Conservation (phyloP, 1,140 invertebrate species). For the Saccostrea glomerata region DNA sequence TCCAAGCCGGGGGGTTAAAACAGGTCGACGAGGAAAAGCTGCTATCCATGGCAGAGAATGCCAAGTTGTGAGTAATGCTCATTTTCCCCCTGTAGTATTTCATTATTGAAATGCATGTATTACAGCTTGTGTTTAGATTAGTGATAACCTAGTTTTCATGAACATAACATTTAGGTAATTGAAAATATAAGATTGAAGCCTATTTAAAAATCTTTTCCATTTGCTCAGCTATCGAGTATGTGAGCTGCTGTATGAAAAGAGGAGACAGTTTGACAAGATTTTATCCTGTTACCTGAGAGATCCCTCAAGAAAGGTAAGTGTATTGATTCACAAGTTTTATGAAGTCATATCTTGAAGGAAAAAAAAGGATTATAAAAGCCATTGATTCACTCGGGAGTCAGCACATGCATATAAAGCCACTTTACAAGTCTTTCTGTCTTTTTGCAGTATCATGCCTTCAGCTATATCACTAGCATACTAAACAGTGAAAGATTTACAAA, state of each 20-base stretch:
- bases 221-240: conserved; percentile 83
- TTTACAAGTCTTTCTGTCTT: conserved; percentile 27
- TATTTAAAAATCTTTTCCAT: neutral
- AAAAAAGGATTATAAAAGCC: neutral
- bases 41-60: conserved; percentile 83
- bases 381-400: too few relatives aligned
- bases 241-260: conserved; percentile 83
- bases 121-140: too few relatives aligned
- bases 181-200: too few relatives aligned
- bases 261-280: conserved; percentile 82
- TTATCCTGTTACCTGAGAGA: conserved; percentile 83
- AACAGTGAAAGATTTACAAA: conserved; percentile 69
- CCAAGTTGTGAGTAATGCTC: conserved; percentile 83
- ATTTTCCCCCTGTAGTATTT: neutral
- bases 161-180: too few relatives aligned
- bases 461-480: conserved; percentile 76
- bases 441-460: conserved; percentile 78
- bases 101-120: too few relatives aligned
- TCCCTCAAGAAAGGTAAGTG: conserved; percentile 76
- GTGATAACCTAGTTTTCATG: neutral
- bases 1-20: conserved; percentile 84
- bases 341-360: neutral
- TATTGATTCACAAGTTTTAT: neutral
- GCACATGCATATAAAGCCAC: neutral
- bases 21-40: conserved; percentile 83